Base-by-base conservation (phyloP, 2,888 invertebrate species). In the Leistus spinibarbis region DNA sequence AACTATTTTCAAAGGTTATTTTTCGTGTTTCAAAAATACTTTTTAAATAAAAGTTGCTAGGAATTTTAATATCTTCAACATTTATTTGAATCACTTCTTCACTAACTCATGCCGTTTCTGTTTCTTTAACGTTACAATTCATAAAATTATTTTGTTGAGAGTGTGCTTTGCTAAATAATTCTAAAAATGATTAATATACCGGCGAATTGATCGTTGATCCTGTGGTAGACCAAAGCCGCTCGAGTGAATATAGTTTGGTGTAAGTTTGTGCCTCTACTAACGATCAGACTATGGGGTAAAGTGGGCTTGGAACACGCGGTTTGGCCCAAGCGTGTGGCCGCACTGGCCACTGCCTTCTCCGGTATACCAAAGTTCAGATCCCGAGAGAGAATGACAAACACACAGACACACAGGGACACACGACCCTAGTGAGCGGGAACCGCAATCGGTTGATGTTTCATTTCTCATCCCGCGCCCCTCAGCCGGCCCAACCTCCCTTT, bases 381-480 rank as follows among this genome's bases (percentile, higher is more conserved):
- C 40, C 40, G 40, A 13, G 40, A 40, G 40, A 13, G 40, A 40
- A 40, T 40, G 40, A 40, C 40, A 40, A 7, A 40, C 40, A 40
- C 40, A n/a, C n/a, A n/a, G n/a, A n/a, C n/a, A n/a, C n/a, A n/a
- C n/a, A n/a, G n/a, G n/a, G n/a, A n/a, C n/a, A 40, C 13, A 40
- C 40, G 40, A 40, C 40, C 40, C 40, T 40, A 13, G 40, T 40
- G 40, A 40, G 13, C 40, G 7, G 5, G 40, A 40, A 60, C 22
- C 60, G 22, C 60, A 60, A 22, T 60, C 22, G 60, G 60, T 19
- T 60, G 60, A 60, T 60, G 22, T 13, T 40, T 40, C 60, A 60
- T 22, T 60, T 22, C 19, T 22, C 60, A 60, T 60, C 17, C 57
- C n/a, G n/a, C n/a, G n/a, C 57, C 60, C 19, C 20, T 20, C 60